Percentiles rank a stretch among this genome's conserved stretches.
Conservation (phyloP, 2,113 vertebrate genomes). For the Ageneiosus marmoratus region DNA sequence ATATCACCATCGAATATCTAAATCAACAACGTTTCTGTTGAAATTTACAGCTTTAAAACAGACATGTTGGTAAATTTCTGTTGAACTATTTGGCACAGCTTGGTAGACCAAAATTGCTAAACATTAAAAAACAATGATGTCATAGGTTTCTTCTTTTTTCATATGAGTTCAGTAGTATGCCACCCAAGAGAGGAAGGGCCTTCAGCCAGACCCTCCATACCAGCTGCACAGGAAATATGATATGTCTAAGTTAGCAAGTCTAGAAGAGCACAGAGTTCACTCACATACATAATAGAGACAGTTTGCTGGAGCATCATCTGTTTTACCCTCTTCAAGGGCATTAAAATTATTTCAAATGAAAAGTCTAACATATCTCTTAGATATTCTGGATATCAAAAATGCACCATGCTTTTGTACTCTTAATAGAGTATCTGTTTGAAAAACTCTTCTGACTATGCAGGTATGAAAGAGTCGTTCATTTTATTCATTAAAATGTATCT, state of each 20-base stretch:
- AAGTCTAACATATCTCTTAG: not conserved
- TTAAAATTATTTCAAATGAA: not conserved
- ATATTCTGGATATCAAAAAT: not conserved
- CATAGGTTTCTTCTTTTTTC: not conserved
- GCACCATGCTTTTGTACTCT: too few species aligned
- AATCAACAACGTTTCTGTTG: slow-evolving; percentile 13
- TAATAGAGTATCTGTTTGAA: too few species aligned
- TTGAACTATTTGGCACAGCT: not conserved
- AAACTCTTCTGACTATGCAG: too few species aligned
- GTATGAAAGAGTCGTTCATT: too few species aligned
- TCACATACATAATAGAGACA: not conserved
- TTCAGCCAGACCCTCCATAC: slow-evolving; percentile 15
- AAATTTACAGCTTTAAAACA: not conserved
- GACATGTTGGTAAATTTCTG: not conserved
- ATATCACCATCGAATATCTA: not conserved
- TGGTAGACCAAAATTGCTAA: slow-evolving; percentile 50
- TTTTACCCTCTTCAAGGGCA: not conserved
- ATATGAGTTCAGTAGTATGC: slow-evolving; percentile 49
- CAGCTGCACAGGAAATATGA: not conserved
- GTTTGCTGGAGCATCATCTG: not conserved
- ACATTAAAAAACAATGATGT: slow-evolving; percentile 25
- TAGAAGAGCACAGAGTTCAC: not conserved
- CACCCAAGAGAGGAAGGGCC: slow-evolving; percentile 42
- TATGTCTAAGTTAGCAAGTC: not conserved
- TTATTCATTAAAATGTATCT: too few species aligned